Evolutionary conservation across 2,113 vertebrate genomes (phyloP), one percentile per base, ranked within the genome.

Genomic region (Ornithorhynchus anatinus): DNA sequence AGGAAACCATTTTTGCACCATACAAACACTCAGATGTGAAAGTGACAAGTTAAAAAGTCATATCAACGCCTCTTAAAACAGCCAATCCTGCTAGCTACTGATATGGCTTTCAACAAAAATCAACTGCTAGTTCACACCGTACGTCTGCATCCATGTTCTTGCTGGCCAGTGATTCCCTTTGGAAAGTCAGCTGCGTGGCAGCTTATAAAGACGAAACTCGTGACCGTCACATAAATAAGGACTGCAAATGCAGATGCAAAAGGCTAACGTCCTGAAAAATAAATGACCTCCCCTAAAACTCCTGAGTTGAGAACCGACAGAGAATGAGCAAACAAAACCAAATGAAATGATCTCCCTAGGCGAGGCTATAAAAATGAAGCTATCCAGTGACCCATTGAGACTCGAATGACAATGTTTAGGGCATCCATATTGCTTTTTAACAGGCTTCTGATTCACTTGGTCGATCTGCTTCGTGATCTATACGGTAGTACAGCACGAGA

Each of bases 21-120:
- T 75, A 71, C 77, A 80, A 80, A 70, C 70, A 67, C 42, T 72
- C 53, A 58, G 53, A 62, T 38, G 47, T 68, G 64, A 72, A 80
- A 5, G 72, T 62, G 77, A 69, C 79, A 89, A 77, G 73, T 61
- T 60, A 29, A 25, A 56, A 80, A 52, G 48, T 47, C 53, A 51
- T 16, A 77, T 48, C 42, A 35, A 44, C 70, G 58, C 9, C 17
- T 47, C 69, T 76, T 3, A 16, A 37, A 25, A 37, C 60, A 20
- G 20, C 19, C 20, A 67, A 27, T 20, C 80, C 72, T 77, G 59
- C 32, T 39, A 52, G 50, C 45, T 33, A 54, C 23, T 75, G 70
- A 69, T 44, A 67, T 57, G 39, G 44, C 47, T 15, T 65, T 52
- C 83, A 69, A 57, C 33, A 81, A 77, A 81, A 8, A 68, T 37